Evolutionary conservation across 2,888 invertebrate species (phyloP), one percentile per base, ranked within the genome.

Genomic region (Parochlus steinenii): DNA sequence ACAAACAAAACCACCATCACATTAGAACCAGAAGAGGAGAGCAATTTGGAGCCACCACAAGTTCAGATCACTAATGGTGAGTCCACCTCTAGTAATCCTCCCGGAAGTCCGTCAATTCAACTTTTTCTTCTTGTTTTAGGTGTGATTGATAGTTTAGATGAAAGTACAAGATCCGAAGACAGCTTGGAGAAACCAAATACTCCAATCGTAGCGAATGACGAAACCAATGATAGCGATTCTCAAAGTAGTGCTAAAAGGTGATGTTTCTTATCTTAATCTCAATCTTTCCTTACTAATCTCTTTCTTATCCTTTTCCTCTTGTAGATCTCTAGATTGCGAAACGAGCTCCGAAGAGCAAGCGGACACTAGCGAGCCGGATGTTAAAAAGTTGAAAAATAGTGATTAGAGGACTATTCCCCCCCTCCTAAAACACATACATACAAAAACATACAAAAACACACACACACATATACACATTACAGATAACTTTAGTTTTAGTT

Each of bases 91-190:
- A 25, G n/a, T 17, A 23, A 6, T 32, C 6, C 5, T 25, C 12
- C n/a, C 25, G n/a, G 5, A n/a, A 25, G 11, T 12, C 17, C 12
- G 6, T 24, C 4, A 25, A 32, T 14, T 17, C n/a, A 24, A 33
- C 24, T 15, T 17, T 4, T 24, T 15, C 11, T 7, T 33, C 10
- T 4, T 11, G 14, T 31, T 33, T 23, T 23, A 45, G 46, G 46
- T 39, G 43, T 41, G 11, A 44, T 51, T 45, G 45, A 56, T 51
- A 42, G 56, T 49, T 72, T 74, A 48, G 76, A 71, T 51, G 77
- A 77, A 53, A 76, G 77, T 28, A 67, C 71, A 45, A 74, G 76
- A 41, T 78, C 78, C 16, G 77, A 77, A 38, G 77, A 78, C 54
- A 78, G 79, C 56, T 78, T 78, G 29, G 56, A 74, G 57, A 75